Conservation (phyloP, 2,797 vertebrate species). For the Chaetophractus vellerosus region DNA sequence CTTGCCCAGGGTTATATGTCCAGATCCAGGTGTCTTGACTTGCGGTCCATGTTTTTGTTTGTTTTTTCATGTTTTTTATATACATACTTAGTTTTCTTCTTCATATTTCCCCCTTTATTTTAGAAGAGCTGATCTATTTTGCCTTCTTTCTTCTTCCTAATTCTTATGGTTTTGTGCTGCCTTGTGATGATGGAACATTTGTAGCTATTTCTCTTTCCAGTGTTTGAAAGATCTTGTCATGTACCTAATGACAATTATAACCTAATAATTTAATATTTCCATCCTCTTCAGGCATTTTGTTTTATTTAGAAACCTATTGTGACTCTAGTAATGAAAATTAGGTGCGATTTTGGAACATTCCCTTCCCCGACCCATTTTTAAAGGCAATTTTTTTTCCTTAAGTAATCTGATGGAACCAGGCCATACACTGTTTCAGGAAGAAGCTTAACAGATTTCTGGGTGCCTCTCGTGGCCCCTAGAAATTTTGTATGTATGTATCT, state of each 20-base stretch:
- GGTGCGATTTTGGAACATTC: slow-evolving; percentile 71
- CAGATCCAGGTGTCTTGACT: slow-evolving; percentile 18
- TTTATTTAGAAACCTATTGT: slow-evolving; percentile 76
- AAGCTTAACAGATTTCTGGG: slow-evolving; percentile 57
- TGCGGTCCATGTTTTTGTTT: background rate
- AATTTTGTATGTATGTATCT: slow-evolving; percentile 56
- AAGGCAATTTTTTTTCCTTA: slow-evolving; percentile 74
- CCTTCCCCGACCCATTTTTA: slow-evolving; percentile 48
- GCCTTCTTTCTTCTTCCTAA: slow-evolving; percentile 62
- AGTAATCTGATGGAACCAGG: slow-evolving; percentile 68
- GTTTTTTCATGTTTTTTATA: background rate
- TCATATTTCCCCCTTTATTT: slow-evolving; percentile 27
- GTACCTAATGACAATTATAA: background rate
- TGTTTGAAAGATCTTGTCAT: slow-evolving; percentile 30
- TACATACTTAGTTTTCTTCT: slow-evolving; percentile 57
- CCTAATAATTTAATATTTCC: slow-evolving; percentile 74
- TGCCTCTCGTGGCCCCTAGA: slow-evolving; percentile 62
- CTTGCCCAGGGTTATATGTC: background rate
- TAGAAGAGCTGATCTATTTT: slow-evolving; percentile 66
- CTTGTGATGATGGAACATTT: background rate
- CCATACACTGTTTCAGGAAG: slow-evolving; percentile 75
- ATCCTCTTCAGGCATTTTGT: slow-evolving; percentile 69
- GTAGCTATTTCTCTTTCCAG: slow-evolving; percentile 20
- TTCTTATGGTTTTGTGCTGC: slow-evolving; percentile 53
- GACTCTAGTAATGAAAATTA: slow-evolving; percentile 75